Evolutionary conservation across 2,113 vertebrate genomes (phyloP).

Genomic region (Okapia johnstoni): DNA sequence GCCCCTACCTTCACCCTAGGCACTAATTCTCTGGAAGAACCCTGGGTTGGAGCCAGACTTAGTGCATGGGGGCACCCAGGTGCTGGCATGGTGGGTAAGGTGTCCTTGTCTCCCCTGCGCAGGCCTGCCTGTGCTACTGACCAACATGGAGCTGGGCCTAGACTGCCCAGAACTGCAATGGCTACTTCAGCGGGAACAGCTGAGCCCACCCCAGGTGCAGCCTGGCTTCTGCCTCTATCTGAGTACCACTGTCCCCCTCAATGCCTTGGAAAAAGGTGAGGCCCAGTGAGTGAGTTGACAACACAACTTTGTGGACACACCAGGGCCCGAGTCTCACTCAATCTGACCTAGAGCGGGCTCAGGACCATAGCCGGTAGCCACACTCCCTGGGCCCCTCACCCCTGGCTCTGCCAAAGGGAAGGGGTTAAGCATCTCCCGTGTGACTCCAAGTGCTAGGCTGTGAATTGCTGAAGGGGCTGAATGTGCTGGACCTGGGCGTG

Average conservation of each 20-base stretch:
- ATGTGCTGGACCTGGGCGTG: conserved; percentile 83
- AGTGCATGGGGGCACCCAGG: neutral
- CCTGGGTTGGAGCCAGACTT: neutral
- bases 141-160: conserved; percentile 72
- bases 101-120: neutral
- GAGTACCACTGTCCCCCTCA: conserved; percentile 80
- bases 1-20: neutral
- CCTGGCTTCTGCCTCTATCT: conserved; percentile 82
- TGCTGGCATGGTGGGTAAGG: neutral
- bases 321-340: neutral
- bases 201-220: conserved; percentile 34
- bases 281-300: neutral
- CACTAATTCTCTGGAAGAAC: neutral
- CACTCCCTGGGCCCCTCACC: neutral
- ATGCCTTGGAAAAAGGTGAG: conserved; percentile 80
- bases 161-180: conserved; percentile 52
- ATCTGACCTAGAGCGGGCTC: neutral
- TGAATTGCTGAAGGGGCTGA: conserved; percentile 78
- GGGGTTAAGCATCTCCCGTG: neutral
- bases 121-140: conserved; percentile 84
- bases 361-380: neutral
- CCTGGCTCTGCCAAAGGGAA: neutral
- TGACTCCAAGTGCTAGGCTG: conserved; percentile 79
- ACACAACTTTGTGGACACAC: neutral
- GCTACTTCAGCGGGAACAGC: conserved; percentile 56